phyloP scores from a whole-genome alignment of 2,797 vertebrate species.

The Balearica regulorum region DNA sequence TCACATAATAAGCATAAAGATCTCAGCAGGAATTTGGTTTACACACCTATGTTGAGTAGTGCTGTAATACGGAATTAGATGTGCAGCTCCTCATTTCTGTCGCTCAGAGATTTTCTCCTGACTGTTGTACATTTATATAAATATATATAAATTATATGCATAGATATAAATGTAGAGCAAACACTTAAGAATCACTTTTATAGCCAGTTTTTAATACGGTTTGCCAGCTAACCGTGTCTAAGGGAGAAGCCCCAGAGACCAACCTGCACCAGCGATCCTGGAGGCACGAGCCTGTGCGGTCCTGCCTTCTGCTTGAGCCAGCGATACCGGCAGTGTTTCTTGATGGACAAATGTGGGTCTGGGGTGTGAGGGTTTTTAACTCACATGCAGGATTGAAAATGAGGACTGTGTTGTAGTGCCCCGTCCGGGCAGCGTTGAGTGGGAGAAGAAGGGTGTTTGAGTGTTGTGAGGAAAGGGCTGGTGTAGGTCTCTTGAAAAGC shows the following conservation, averaged over 20 bases:
- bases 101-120: background rate
- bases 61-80: background rate
- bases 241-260: background rate
- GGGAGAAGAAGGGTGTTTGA: background rate
- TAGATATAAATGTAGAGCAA: background rate
- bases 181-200: background rate
- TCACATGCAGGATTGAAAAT: background rate
- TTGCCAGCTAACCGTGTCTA: background rate
- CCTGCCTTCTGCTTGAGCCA: background rate
- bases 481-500: background rate
- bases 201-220: background rate
- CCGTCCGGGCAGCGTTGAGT: background rate
- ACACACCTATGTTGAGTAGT: background rate
- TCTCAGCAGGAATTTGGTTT: background rate
- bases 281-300: background rate
- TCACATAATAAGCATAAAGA: background rate
- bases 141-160: background rate
- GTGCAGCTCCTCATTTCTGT: background rate
- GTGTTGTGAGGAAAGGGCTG: background rate
- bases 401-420: background rate
- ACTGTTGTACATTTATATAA: background rate
- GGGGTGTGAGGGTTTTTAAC: background rate
- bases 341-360: background rate
- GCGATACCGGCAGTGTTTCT: background rate
- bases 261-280: background rate